A percentile compares a stretch with the other conserved stretches of the same genome.
Conservation (phyloP, 2,888 invertebrate genomes). For the Cetonia aurata region DNA sequence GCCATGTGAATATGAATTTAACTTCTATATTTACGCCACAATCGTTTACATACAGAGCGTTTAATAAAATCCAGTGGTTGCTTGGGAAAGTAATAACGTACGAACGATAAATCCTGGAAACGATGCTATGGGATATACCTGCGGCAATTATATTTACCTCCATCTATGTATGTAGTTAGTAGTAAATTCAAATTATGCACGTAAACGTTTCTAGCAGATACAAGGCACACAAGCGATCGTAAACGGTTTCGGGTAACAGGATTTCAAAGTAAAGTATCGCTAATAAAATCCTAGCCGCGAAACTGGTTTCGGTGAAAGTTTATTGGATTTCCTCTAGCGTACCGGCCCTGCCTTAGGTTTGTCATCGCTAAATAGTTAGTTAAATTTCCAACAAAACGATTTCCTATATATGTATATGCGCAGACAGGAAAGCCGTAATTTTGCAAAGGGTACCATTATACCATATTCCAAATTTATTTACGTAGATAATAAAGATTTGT, state of each 20-base stretch:
- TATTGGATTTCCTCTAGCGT: conserved; percentile 20
- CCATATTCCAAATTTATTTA: too few species aligned
- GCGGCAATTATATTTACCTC: conserved; percentile 33
- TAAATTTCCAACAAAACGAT: conserved; percentile 9
- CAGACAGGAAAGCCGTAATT: too few species aligned
- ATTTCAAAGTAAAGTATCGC: conserved; percentile 23
- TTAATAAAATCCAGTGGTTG: conserved; percentile 31
- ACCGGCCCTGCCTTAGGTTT: background rate
- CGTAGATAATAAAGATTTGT: too few species aligned
- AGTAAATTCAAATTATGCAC: conserved; percentile 27
- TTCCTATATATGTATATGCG: too few species aligned
- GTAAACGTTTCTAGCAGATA: conserved; percentile 23
- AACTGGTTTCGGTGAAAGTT: conserved; percentile 16
- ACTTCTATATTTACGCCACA: too few species aligned
- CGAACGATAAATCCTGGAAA: conserved; percentile 13
- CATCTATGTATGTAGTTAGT: conserved; percentile 13
- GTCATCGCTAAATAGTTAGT: conserved; percentile 3
- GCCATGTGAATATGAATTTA: too few species aligned
- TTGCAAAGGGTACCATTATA: too few species aligned
- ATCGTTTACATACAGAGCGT: background rate
- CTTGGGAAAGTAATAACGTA: conserved; percentile 3
- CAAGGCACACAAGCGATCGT: conserved; percentile 4
- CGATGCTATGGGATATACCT: conserved; percentile 21
- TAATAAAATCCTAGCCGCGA: conserved; percentile 30
- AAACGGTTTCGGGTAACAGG: conserved; percentile 28